A percentile compares a stretch with the other conserved stretches of the same genome.
Evolutionary conservation across 2,797 vertebrate genomes (phyloP).

Genomic region (Masticophis lateralis): DNA sequence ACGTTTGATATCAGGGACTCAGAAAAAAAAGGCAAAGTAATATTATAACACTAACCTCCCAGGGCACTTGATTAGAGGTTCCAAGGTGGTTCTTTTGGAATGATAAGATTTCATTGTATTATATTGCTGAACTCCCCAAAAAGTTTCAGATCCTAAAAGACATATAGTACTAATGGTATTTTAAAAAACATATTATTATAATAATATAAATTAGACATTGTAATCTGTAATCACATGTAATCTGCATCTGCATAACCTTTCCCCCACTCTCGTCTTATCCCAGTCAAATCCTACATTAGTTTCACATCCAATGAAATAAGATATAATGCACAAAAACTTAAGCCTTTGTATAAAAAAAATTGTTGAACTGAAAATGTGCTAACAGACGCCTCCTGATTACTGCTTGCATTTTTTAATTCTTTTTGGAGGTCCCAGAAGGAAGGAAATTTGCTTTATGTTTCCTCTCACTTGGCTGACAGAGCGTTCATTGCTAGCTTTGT

Average conservation of each 20-base stretch:
- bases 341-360: not conserved
- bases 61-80: not conserved
- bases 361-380: not conserved
- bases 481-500: slow-evolving; percentile 59
- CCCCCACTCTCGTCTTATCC: not conserved
- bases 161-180: not conserved
- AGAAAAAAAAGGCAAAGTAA: not conserved
- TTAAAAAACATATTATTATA: not conserved
- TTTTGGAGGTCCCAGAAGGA: slow-evolving; percentile 51
- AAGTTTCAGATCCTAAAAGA: not conserved
- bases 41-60: not conserved
- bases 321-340: not conserved
- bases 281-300: not conserved
- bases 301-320: not conserved
- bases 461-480: slow-evolving; percentile 54
- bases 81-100: not conserved
- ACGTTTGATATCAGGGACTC: not conserved
- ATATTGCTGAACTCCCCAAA: not conserved
- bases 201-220: not conserved
- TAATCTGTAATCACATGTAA: not conserved
- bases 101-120: not conserved
- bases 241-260: not conserved
- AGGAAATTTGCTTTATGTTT: slow-evolving; percentile 48
- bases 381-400: not conserved
- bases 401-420: slow-evolving; percentile 34